Conservation (phyloP, 1,140 invertebrate species). For the Lordiphosa collinella region DNA sequence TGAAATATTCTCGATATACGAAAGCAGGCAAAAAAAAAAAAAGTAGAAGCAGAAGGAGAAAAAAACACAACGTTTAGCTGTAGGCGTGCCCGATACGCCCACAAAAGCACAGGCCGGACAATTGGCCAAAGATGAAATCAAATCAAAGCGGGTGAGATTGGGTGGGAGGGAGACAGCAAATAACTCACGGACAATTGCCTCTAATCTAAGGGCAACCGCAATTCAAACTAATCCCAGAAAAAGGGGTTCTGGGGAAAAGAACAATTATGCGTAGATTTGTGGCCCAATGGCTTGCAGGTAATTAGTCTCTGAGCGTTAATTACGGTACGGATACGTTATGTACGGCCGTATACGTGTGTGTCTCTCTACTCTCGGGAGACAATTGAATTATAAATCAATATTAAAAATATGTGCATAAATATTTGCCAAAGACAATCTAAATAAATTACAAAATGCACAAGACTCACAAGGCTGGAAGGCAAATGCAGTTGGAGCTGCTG, state of each 20-base stretch:
- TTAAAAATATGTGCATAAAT: slow-evolving; percentile 58
- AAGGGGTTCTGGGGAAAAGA: slow-evolving; percentile 8
- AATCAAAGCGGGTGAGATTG: slow-evolving; percentile 20
- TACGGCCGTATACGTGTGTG: too few species aligned
- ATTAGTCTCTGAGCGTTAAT: slow-evolving; percentile 47
- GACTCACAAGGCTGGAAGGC: not conserved
- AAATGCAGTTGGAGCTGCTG: too few species aligned
- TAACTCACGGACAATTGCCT: slow-evolving; percentile 29
- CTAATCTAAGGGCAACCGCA: slow-evolving; percentile 23
- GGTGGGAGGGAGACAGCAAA: not conserved
- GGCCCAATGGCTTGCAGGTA: slow-evolving; percentile 22
- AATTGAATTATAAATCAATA: slow-evolving; percentile 75
- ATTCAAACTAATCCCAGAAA: slow-evolving; percentile 39
- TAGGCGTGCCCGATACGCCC: slow-evolving; percentile 26
- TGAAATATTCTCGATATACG: slow-evolving; percentile 60
- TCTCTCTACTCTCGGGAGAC: slow-evolving; percentile 2
- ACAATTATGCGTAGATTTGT: slow-evolving; percentile 10
- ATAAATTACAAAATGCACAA: slow-evolving; percentile 55
- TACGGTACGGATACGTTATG: too few species aligned
- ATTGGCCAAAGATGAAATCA: slow-evolving; percentile 40
- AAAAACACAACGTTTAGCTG: slow-evolving; percentile 15
- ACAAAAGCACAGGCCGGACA: slow-evolving; percentile 11
- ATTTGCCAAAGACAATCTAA: slow-evolving; percentile 66
- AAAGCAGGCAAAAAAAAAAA: not conserved
- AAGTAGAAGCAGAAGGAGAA: too few species aligned